These are phyloP conservation scores for Hyposoter dolosus DNA, from an alignment of 2,888 invertebrate species.

Conservation along the genomic window DNA sequence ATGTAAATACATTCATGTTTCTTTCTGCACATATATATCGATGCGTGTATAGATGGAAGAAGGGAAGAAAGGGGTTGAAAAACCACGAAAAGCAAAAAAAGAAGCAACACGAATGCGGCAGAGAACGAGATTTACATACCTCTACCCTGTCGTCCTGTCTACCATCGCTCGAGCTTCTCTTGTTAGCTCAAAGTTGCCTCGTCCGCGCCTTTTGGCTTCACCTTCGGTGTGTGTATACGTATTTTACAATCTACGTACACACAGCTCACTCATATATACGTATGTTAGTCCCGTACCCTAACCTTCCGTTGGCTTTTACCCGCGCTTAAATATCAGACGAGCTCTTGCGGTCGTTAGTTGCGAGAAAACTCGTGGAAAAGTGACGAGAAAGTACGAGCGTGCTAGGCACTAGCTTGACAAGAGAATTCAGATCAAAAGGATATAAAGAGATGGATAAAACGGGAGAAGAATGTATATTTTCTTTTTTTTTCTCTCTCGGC, in stretches of 20 bases:
- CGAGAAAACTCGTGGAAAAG: conserved; percentile 73
- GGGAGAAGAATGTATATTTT: conserved; percentile 12
- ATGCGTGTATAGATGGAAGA: conserved; percentile 34
- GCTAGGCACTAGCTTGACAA: conserved; percentile 7
- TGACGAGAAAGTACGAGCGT: conserved; percentile 43
- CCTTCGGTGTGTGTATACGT: conserved; percentile 10
- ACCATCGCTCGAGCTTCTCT: conserved; percentile 74
- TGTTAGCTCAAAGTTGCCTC: conserved; percentile 82
- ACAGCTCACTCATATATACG: conserved; percentile 6
- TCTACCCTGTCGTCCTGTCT: conserved; percentile 66
- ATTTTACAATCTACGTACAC: conserved; percentile 27
- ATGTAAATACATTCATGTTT: conserved; percentile 1
- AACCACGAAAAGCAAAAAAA: conserved; percentile 61
- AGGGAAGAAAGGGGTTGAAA: conserved; percentile 41
- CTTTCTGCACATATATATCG: conserved; percentile 3
- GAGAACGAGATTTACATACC: conserved; percentile 79
- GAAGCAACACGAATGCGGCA: conserved; percentile 74
- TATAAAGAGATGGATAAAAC: background rate
- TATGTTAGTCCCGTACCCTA: conserved; percentile 11
- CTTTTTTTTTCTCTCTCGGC: background rate
- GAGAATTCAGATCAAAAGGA: conserved; percentile 46
- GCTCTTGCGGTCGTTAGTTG: conserved; percentile 74
- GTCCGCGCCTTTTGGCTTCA: conserved; percentile 74
- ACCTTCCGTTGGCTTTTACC: conserved; percentile 75
- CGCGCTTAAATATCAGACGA: conserved; percentile 76